Conservation (phyloP, 1,140 invertebrate genomes). For the Trichonephila clavipes region DNA sequence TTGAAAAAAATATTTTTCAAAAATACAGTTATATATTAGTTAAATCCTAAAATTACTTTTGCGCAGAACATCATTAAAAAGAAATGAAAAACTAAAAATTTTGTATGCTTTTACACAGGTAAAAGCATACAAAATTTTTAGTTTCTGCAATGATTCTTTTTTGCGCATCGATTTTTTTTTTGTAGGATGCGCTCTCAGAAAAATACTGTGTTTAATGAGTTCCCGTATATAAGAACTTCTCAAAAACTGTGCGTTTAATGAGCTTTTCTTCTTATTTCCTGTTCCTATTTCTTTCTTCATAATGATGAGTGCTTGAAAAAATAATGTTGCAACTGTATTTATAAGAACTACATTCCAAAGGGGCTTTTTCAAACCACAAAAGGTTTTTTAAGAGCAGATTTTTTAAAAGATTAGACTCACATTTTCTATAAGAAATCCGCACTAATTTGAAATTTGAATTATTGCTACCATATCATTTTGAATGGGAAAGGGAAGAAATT, state of each 20-base stretch:
- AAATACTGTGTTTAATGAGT: conserved; percentile 45
- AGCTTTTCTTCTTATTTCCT: conserved; percentile 40
- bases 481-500: too few species aligned
- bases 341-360: neutral
- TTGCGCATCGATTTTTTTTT: neutral
- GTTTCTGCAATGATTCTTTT: neutral
- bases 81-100: neutral
- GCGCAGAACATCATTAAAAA: neutral
- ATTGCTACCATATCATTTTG: neutral
- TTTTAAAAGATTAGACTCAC: neutral
- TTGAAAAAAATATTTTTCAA: too few species aligned
- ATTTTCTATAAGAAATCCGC: neutral
- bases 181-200: neutral
- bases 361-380: neutral
- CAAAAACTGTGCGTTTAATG: conserved; percentile 47
- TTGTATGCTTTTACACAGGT: neutral
- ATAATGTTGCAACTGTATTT: neutral
- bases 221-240: neutral
- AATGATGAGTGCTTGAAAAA: conserved; percentile 31
- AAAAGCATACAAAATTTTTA: neutral
- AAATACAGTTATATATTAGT: too few species aligned
- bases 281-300: neutral
- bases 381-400: neutral
- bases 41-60: too few species aligned
- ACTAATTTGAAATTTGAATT: neutral